These are phyloP conservation scores for Rhadina sibilatrix DNA, from an alignment of 2,113 vertebrate genomes.

Conservation along the genomic window DNA sequence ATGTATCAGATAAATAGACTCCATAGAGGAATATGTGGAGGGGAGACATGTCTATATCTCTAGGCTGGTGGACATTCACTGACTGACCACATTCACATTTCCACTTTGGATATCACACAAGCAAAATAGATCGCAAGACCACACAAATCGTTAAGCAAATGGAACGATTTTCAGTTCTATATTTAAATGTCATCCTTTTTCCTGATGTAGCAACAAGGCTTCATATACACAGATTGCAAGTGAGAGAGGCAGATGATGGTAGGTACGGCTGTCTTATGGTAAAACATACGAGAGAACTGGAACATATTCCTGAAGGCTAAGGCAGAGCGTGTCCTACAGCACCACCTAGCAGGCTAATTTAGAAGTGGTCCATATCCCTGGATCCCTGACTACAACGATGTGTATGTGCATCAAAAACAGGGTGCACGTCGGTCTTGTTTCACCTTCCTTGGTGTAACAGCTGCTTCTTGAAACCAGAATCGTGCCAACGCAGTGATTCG, in stretches of 20 bases:
- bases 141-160: background rate
- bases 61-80: background rate
- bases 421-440: background rate
- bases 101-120: background rate
- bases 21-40: rapidly evolving
- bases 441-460: background rate
- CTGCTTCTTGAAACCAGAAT: background rate
- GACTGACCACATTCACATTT: background rate
- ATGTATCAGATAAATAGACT: background rate
- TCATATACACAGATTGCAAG: background rate
- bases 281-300: background rate
- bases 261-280: background rate
- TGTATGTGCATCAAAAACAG: background rate
- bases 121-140: background rate
- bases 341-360: conserved; percentile 70
- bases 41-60: background rate
- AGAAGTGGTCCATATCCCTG: background rate
- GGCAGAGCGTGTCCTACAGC: conserved; percentile 53
- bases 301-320: background rate
- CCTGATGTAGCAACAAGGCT: background rate
- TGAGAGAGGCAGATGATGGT: background rate
- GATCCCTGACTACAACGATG: rapidly evolving
- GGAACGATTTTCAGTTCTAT: background rate
- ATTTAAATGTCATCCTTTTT: background rate
- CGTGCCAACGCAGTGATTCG: background rate